A percentile compares a stretch with the other conserved stretches of the same genome.
Conservation (phyloP, 1,140 invertebrate genomes). For the Caerostris darwini region DNA sequence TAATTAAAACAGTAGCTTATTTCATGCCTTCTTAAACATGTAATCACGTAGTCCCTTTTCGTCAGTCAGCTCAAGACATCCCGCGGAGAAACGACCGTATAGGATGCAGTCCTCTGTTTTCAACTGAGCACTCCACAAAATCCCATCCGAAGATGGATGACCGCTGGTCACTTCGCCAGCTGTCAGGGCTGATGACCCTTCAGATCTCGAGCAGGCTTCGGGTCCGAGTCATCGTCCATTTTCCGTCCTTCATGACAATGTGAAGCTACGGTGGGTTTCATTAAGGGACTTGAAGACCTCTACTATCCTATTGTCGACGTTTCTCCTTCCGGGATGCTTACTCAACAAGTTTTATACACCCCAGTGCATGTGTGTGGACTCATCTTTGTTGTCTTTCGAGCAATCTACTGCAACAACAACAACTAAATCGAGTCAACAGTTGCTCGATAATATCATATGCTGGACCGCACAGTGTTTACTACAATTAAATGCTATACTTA, state of each 20-base stretch:
- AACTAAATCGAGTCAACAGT: background rate
- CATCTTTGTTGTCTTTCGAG: background rate
- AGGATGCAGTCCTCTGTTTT: constrained; percentile 76
- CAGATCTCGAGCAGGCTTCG: background rate
- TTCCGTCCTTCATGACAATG: constrained; percentile 59
- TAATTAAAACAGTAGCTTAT: background rate
- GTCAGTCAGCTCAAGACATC: constrained; percentile 77
- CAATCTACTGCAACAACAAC: background rate
- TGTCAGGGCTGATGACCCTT: background rate
- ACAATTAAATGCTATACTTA: background rate
- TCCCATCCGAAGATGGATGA: background rate
- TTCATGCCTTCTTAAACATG: background rate
- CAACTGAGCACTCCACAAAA: constrained; percentile 7
- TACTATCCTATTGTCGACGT: constrained; percentile 36
- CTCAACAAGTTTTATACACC: background rate
- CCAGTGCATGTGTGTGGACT: constrained; percentile 22
- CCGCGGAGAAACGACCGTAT: constrained; percentile 78
- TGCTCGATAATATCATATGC: constrained; percentile 49
- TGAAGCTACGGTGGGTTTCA: background rate
- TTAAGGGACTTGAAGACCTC: background rate
- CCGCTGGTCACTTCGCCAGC: background rate
- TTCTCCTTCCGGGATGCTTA: constrained; percentile 36
- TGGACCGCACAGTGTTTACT: constrained; percentile 30
- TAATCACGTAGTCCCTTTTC: constrained; percentile 73
- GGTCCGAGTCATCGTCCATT: constrained; percentile 40